Base-by-base conservation (phyloP, 2,797 vertebrate genomes). In the Sternotherus odoratus region DNA sequence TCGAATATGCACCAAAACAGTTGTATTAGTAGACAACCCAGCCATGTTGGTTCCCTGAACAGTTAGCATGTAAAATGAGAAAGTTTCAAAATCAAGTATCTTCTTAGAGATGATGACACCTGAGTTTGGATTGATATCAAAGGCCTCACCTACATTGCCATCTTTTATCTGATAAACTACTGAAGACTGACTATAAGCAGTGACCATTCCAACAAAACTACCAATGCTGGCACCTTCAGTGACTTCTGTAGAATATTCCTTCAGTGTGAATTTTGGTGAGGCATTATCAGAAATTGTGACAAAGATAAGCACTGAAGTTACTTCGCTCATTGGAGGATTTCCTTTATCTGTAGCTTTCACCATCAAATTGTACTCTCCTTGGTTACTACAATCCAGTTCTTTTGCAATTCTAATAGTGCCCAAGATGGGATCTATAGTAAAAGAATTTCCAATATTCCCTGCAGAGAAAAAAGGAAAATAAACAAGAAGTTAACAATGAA, bases 31-130 rank as follows among this genome's bases (percentile, higher is more conserved):
- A 48, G 99, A 98, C 86, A 99, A 97, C 48, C 99, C 99, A 4
- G 99, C 99, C 99, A 99, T 99, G 97, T 99, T 99, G 54, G 99
- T 99, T 85, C 98, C 99, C 98, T 99, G 99, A 83, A 99, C 96
- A 57, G 96, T 98, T 46, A 99, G 97, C 60, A 94, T 98, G 93
- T 99, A 99, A 49, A 98, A 86, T 53, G 99, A 95, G 69, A 97
- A 91, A 4, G 97, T 98, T 98, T 99, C 99, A 95, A 98, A 99
- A 97, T 99, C 99, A 95, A 99, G 97, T 57, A 92, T 82, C 94
- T 98, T 99, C 95, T 99, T 99, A 82, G 98, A 99, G 88, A 99
- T 94, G 39, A 99, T 98, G 79, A 99, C 99, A 92, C 99, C 99
- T 0, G 99, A 99, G 97, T 99, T 99, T 1, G 99, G 99, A 94